Evolutionary conservation across 2,888 invertebrate genomes (phyloP).

Genomic region (Oxycera nigricornis): DNA sequence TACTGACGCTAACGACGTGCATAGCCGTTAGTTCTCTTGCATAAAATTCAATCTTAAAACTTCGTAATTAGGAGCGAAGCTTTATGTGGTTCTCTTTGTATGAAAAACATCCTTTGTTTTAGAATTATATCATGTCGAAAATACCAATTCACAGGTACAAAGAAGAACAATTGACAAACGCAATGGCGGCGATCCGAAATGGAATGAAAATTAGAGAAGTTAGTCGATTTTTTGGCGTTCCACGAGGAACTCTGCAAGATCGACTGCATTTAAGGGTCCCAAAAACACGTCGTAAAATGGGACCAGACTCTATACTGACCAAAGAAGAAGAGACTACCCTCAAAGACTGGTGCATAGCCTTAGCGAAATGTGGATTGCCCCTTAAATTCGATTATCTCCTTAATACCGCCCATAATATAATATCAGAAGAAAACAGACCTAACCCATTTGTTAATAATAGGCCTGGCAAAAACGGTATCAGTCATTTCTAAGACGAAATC

Average conservation of each 20-base stretch:
- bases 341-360: background rate
- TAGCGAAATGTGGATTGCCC: background rate
- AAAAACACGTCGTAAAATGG: background rate
- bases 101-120: background rate
- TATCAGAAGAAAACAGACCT: background rate
- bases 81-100: background rate
- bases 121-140: background rate
- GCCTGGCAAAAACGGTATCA: background rate
- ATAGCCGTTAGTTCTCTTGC: background rate
- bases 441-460: background rate
- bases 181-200: background rate
- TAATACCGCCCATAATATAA: background rate
- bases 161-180: background rate
- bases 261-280: background rate
- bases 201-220: background rate
- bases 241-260: background rate
- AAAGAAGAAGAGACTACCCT: background rate
- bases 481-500: background rate
- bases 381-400: background rate
- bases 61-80: background rate
- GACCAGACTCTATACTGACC: background rate
- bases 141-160: background rate
- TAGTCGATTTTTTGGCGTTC: background rate
- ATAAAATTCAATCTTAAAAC: background rate
- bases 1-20: background rate